Evolutionary conservation across 2,797 vertebrate species (phyloP), one percentile per base, ranked within the genome.

Genomic region (Bovichtus variegatus): DNA sequence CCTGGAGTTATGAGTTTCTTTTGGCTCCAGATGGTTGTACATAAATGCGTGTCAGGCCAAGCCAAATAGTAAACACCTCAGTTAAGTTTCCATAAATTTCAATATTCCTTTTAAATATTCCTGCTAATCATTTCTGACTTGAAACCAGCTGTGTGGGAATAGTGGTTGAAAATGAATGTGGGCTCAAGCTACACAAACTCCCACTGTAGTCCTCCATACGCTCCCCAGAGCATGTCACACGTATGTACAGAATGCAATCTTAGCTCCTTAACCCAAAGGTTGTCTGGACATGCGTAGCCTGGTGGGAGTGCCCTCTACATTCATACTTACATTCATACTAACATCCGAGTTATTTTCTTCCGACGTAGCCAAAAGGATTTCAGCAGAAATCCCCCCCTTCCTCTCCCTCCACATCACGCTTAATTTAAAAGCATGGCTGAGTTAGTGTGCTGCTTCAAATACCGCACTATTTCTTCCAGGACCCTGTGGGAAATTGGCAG

Each of bases 361-460:
- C 76, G 23, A 84, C 75, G 78, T 74, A 76, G 90, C 91, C 89
- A 80, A 88, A 89, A 83, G 76, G 84, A 90, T 89, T 93, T 91
- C 76, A 91, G 86, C 86, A 80, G 79, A 83, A 34, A 2, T 34
- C 66, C 29, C 71, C 64, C 27, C 18, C 54, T 53, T 58, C 60
- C 66, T 23, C 73, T 77, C 67, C 74, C 78, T 76, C 80, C 89
- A 89, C 91, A 94, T 93, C 91, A 94, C 88, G 93, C 91, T 95
- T 95, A 94, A 95, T 96, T 96, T 95, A 94, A 94, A 92, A 89
- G 87, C 92, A 83, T 92, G 92, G 94, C 94, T 94, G 92, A 92
- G 91, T 94, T 93, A 92, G 90, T 95, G 94, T 94, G 86, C 91
- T 83, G 88, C 87, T 91, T 95, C 89, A 93, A 94, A 95, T 89